Conservation (phyloP, 2,797 vertebrate species). For the Ctenosaura bakeri region DNA sequence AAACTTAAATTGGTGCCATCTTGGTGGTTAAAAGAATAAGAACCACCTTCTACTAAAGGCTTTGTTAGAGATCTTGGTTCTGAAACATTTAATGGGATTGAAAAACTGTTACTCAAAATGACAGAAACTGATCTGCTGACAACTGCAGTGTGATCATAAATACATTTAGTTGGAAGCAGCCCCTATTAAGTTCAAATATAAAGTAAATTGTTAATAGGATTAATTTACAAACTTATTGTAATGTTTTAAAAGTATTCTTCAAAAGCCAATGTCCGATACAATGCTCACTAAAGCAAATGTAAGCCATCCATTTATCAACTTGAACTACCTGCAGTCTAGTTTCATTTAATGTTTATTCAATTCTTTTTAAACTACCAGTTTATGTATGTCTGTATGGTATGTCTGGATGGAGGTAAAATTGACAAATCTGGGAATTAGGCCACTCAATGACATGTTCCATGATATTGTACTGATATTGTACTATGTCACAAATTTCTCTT, state of each 20-base stretch:
- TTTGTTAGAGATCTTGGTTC: neutral
- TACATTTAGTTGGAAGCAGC: no score
- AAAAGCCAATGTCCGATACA: neutral
- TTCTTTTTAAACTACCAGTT: no score
- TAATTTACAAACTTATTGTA: neutral
- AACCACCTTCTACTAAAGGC: conserved; percentile 9
- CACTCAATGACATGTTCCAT: no score
- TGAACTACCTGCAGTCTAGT: neutral
- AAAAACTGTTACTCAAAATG: neutral
- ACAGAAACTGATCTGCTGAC: neutral
- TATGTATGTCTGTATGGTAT: no score
- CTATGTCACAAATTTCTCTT: no score
- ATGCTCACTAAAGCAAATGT: neutral
- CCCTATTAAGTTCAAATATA: no score
- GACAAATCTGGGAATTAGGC: no score
- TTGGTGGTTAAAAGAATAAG: conserved; percentile 13
- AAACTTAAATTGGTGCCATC: conserved; percentile 30
- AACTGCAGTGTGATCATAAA: no score
- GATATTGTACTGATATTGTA: no score
- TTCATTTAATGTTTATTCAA: no score
- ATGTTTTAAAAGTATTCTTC: neutral
- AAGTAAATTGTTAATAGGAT: no score
- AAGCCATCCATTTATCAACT: neutral
- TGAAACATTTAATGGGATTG: neutral
- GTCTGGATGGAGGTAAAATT: no score